Percentiles rank a stretch among this genome's conserved stretches.
Evolutionary conservation across 2,113 vertebrate species (phyloP).

Genomic region (Cryptotis parvus): DNA sequence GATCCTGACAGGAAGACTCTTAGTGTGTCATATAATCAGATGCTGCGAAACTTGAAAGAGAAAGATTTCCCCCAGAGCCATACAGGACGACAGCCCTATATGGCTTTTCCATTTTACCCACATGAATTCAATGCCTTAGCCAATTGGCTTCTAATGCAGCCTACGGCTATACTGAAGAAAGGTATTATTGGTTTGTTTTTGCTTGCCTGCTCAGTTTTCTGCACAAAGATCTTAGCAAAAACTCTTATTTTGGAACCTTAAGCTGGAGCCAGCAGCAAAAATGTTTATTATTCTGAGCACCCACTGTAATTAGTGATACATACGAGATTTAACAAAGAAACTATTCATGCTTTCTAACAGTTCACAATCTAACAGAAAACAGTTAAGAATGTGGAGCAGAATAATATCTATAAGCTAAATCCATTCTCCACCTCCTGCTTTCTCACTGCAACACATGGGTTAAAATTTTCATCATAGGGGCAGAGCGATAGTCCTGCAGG

Average conservation of each 20-base stretch:
- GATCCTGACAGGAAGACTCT: not conserved
- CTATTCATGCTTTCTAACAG: not conserved
- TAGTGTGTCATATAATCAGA: conserved; percentile 40
- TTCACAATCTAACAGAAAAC: conserved; percentile 31
- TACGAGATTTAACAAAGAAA: not conserved
- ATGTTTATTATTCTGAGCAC: conserved; percentile 15
- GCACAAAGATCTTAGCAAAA: conserved; percentile 19
- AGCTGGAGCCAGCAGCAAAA: conserved; percentile 21
- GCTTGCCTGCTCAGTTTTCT: conserved; percentile 27
- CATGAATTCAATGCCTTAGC: not conserved
- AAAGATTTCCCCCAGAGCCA: conserved; percentile 26
- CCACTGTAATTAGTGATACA: not conserved
- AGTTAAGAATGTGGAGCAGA: not conserved
- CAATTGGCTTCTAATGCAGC: conserved; percentile 36
- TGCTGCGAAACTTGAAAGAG: conserved; percentile 18
- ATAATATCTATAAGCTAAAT: conserved; percentile 5
- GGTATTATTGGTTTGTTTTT: conserved; percentile 25
- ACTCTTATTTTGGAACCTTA: conserved; percentile 45
- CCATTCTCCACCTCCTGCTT: not conserved
- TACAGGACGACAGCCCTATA: not conserved
- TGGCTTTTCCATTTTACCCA: conserved; percentile 17
- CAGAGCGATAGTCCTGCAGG: too few species aligned
- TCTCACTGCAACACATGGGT: not conserved
- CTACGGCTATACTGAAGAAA: not conserved
- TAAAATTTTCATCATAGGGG: too few species aligned